A percentile compares a stretch with the other conserved stretches of the same genome.
These are phyloP conservation scores for Phasia obesa DNA, from an alignment of 2,888 invertebrate genomes.

Conservation along the genomic window DNA sequence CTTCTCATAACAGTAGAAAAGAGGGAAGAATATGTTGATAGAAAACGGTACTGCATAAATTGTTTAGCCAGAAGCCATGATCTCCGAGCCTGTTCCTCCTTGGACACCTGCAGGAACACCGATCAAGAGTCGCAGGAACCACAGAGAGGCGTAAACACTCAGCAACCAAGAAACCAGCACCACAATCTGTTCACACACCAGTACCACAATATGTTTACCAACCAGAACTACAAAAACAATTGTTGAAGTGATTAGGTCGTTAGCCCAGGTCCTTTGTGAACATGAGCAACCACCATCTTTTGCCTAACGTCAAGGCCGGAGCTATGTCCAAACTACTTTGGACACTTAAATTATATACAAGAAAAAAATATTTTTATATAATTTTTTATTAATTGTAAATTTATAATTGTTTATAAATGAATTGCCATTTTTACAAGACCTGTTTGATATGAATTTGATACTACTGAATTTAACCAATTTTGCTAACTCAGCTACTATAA, in stretches of 20 bases:
- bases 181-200: neutral
- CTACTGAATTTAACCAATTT: too few relatives aligned
- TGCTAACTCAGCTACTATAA: too few relatives aligned
- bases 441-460: too few relatives aligned
- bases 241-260: neutral
- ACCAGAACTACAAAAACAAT: neutral
- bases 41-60: neutral
- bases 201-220: neutral
- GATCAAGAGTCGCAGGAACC: neutral
- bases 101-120: neutral
- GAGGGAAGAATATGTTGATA: neutral
- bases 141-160: neutral
- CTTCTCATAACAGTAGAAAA: neutral
- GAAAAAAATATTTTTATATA: too few relatives aligned
- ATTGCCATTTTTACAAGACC: too few relatives aligned
- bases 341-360: neutral
- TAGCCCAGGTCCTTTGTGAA: neutral
- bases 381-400: too few relatives aligned
- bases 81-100: neutral
- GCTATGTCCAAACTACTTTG: constrained; percentile 7
- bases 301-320: neutral
- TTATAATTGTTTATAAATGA: too few relatives aligned
- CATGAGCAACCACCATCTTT: too few relatives aligned
- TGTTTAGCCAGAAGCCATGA: constrained; percentile 1
- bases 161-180: neutral